These are phyloP conservation scores for Chymomyza caudatula DNA, from an alignment of 2,888 invertebrate genomes.

Conservation along the genomic window DNA sequence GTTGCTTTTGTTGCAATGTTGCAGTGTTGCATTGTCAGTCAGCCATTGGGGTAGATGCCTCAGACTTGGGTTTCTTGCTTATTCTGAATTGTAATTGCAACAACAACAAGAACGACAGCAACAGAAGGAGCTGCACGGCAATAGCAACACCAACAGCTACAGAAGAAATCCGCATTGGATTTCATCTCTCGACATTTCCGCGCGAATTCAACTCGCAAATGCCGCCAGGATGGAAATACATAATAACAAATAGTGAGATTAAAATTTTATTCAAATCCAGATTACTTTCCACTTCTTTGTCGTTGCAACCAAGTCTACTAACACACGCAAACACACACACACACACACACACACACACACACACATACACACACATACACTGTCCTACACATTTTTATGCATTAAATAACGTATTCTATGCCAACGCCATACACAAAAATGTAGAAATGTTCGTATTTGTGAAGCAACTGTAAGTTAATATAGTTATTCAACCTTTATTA, in stretches of 20 bases:
- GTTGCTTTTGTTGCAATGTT: background rate
- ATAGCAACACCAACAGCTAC: background rate
- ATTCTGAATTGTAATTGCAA: background rate
- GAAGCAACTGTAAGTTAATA: too few relatives aligned
- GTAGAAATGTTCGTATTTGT: too few relatives aligned
- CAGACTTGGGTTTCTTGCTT: background rate
- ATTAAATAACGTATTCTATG: too few relatives aligned
- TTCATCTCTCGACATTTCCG: conserved; percentile 4
- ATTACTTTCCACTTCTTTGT: background rate
- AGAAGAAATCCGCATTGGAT: background rate
- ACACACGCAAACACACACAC: background rate
- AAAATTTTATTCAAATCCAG: conserved; percentile 6
- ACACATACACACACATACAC: too few relatives aligned
- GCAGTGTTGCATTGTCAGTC: background rate
- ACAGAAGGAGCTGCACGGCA: background rate
- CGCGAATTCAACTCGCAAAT: conserved; percentile 4
- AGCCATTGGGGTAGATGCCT: conserved; percentile 1
- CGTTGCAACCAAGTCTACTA: background rate
- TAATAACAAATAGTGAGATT: conserved; percentile 1
- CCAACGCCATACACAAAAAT: too few relatives aligned
- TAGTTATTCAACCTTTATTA: too few relatives aligned
- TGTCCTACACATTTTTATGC: too few relatives aligned
- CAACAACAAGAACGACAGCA: background rate
- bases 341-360: background rate
- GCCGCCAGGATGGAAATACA: conserved; percentile 3